These are phyloP conservation scores for Metopolophium dirhodum DNA, from an alignment of 1,140 invertebrate species.

Conservation along the genomic window DNA sequence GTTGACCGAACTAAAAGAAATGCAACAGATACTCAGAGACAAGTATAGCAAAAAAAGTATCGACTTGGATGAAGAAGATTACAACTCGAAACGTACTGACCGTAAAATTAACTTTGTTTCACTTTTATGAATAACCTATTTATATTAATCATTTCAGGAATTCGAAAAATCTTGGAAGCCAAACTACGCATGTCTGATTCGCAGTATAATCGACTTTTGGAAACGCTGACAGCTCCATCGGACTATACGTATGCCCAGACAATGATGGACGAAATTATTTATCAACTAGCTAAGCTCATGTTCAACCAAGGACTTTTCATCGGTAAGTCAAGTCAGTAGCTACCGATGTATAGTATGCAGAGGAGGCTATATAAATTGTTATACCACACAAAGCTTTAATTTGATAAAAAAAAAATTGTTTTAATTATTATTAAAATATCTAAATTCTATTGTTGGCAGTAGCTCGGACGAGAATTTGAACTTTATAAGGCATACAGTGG, in stretches of 20 bases:
- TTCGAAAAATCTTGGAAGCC: slow-evolving; percentile 46
- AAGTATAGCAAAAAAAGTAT: slow-evolving; percentile 21
- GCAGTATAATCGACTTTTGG: slow-evolving; percentile 65
- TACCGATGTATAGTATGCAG: neutral
- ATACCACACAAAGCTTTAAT: neutral
- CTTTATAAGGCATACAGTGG: neutral
- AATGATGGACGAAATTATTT: slow-evolving; percentile 77
- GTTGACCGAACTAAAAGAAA: slow-evolving; percentile 37
- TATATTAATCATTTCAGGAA: neutral
- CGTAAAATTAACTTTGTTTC: neutral
- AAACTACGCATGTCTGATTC: slow-evolving; percentile 59
- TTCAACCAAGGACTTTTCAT: slow-evolving; percentile 73
- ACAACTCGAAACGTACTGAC: neutral
- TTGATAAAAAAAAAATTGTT: neutral
- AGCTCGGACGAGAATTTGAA: neutral
- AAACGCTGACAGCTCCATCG: slow-evolving; percentile 63
- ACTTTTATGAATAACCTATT: neutral
- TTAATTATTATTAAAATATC: neutral
- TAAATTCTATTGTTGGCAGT: neutral
- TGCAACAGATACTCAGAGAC: slow-evolving; percentile 46
- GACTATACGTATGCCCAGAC: slow-evolving; percentile 75
- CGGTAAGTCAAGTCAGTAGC: slow-evolving; percentile 63
- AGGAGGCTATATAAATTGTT: neutral
- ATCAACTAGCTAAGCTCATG: slow-evolving; percentile 78
- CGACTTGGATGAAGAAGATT: slow-evolving; percentile 18